These are phyloP conservation scores for Hydroisotoma schaefferi DNA, from an alignment of 2,888 invertebrate species.

Conservation along the genomic window DNA sequence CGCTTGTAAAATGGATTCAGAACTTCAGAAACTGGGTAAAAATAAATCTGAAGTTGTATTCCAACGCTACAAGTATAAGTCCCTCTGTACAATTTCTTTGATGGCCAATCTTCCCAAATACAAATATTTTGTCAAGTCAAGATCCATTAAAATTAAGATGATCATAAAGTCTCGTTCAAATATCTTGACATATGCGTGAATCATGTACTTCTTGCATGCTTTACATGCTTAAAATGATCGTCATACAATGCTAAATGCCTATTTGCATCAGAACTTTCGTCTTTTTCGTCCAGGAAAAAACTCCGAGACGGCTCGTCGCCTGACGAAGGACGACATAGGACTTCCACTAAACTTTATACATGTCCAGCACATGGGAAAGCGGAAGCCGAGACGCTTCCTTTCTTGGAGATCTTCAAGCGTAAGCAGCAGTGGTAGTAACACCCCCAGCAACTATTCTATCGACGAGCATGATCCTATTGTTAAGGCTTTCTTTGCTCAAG, in stretches of 20 bases:
- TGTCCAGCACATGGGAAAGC: background rate
- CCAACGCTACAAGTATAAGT: too few species aligned
- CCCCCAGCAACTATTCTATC: background rate
- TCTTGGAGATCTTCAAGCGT: background rate
- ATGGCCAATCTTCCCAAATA: too few species aligned
- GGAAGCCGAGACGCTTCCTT: background rate
- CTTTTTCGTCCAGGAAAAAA: background rate
- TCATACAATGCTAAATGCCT: too few species aligned
- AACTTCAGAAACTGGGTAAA: conserved; percentile 1
- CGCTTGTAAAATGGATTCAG: background rate
- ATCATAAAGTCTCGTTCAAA: too few species aligned
- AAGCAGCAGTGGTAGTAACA: background rate
- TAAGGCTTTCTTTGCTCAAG: background rate
- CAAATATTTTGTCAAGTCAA: too few species aligned
- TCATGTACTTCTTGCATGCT: too few species aligned
- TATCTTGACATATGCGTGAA: too few species aligned
- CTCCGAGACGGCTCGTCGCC: background rate
- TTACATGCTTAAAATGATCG: too few species aligned
- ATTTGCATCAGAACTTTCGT: too few species aligned
- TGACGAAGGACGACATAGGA: conserved; percentile 3
- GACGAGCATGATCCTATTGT: background rate
- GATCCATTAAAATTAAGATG: too few species aligned
- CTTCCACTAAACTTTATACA: background rate
- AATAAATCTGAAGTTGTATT: too few species aligned
- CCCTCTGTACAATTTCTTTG: too few species aligned